Conservation (phyloP, 2,888 invertebrate genomes). For the Apotomis turbidana region DNA sequence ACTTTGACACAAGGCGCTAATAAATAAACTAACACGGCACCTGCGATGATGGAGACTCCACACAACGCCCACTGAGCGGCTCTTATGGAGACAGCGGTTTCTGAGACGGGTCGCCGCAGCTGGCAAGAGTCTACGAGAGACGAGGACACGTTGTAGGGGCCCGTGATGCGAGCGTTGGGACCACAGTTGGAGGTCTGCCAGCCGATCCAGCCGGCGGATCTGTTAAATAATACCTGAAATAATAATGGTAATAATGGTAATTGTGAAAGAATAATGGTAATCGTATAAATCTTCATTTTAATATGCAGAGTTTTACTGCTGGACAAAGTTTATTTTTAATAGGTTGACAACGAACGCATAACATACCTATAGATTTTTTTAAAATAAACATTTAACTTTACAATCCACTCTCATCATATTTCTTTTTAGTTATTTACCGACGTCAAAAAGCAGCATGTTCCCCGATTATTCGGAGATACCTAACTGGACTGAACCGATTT, state of each 20-base stretch:
- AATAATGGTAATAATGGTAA: not conserved
- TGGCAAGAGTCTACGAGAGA: conserved; percentile 60
- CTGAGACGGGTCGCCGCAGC: conserved; percentile 54
- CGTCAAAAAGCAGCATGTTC: no score
- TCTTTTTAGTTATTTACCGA: no score
- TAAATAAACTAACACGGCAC: conserved; percentile 64
- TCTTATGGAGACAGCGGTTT: conserved; percentile 64
- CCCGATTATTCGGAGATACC: no score
- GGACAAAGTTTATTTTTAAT: no score
- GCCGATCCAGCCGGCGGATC: conserved; percentile 76
- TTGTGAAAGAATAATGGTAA: not conserved
- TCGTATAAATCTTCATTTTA: no score
- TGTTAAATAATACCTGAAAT: conserved; percentile 76
- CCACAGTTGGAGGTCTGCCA: conserved; percentile 75
- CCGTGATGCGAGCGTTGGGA: conserved; percentile 64
- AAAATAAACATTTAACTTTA: no score
- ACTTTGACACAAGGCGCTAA: conserved; percentile 69
- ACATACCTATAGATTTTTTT: no score
- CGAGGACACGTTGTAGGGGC: conserved; percentile 65
- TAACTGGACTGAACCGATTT: no score
- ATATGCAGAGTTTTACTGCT: no score
- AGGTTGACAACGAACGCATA: no score
- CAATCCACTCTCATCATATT: no score
- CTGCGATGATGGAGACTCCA: conserved; percentile 67
- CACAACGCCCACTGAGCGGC: conserved; percentile 73